Evolutionary conservation across 1,140 invertebrate species (phyloP), one percentile per base, ranked within the genome.

Genomic region (Diabrotica virgifera): DNA sequence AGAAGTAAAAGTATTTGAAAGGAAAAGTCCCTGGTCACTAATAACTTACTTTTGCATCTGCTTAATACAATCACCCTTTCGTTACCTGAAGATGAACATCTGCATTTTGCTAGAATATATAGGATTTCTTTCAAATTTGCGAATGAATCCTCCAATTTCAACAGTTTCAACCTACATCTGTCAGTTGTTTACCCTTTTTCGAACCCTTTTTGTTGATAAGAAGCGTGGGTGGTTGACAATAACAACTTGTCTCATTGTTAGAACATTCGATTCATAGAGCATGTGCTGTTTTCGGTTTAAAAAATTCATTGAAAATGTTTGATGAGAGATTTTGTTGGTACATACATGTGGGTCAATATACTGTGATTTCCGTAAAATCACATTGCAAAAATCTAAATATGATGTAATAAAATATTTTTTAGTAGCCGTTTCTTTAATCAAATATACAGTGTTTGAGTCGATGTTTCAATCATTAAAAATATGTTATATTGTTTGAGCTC

Each of bases 121-220:
- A 64, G 62, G 37, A 59, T 64, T 64, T 64, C 62, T 64, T 64
- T 38, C 54, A 64, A 62, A 40, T 58, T 60, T 60, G 59, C 59
- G 59, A 60, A 52, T 51, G 40, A 60, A 24, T 55, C 53, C 53
- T 55, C 35, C 40, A 46, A 46, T 53, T 36, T 57, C 55, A 24
- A n/a, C 55, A 14, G 52, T 50, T 60, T 60, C 46, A 9, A 60
- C 8, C 59, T 60, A 60, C 59, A 60, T 60, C 59, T 60, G 59
- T 60, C 59, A 12, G 10, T 60, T 60, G 59, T 60, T 60, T 60
- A 60, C 59, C 46, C 59, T 60, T 24, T 52, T 9, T 36, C n/a
- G 24, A 38, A 60, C 37, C 59, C 46, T 38, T 60, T 60, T 36
- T 52, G 24, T 46, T 60, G 59, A 60, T 60, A 60, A 60, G 59